A percentile compares a stretch with the other conserved stretches of the same genome.
Conservation (phyloP, 1,140 invertebrate species). For the Panonychus citri region DNA sequence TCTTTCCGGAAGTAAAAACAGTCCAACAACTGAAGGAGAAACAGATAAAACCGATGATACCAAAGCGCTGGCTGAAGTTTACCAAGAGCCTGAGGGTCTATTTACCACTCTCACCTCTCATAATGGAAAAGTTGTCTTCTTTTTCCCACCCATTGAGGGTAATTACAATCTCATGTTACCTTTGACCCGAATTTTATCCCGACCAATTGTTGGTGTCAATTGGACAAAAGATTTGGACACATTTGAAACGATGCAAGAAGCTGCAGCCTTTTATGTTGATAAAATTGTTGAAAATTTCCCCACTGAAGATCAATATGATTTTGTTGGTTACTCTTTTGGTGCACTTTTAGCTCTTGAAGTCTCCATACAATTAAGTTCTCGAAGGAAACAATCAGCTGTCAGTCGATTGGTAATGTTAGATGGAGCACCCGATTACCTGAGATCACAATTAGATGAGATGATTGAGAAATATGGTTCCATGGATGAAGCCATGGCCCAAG, state of each 20-base stretch:
- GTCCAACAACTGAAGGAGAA: slow-evolving; percentile 4
- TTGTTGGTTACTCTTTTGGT: slow-evolving; percentile 85
- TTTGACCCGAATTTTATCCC: not conserved
- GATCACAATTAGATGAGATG: not conserved
- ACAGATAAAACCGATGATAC: not conserved
- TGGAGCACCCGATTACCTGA: slow-evolving; percentile 42
- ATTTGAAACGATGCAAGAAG: not conserved
- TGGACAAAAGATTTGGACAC: slow-evolving; percentile 3
- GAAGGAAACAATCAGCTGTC: slow-evolving; percentile 28
- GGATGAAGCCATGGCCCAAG: slow-evolving; percentile 1
- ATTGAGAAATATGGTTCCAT: not conserved
- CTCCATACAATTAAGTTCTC: slow-evolving; percentile 43
- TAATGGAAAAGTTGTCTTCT: slow-evolving; percentile 1
- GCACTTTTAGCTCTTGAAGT: slow-evolving; percentile 78
- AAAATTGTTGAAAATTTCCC: not conserved
- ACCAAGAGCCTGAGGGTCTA: not conserved
- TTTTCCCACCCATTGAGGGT: slow-evolving; percentile 7
- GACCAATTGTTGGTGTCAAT: slow-evolving; percentile 7
- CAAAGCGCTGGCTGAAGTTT: slow-evolving; percentile 15
- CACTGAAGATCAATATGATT: slow-evolving; percentile 32
- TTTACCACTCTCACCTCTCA: slow-evolving; percentile 25
- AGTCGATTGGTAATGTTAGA: slow-evolving; percentile 40
- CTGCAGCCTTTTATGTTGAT: not conserved
- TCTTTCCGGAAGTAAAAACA: not conserved
- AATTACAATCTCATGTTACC: slow-evolving; percentile 1